Percentiles rank a stretch among this genome's conserved stretches.
Evolutionary conservation across 2,797 vertebrate species (phyloP).

Genomic region (Ctenosaura bakeri): DNA sequence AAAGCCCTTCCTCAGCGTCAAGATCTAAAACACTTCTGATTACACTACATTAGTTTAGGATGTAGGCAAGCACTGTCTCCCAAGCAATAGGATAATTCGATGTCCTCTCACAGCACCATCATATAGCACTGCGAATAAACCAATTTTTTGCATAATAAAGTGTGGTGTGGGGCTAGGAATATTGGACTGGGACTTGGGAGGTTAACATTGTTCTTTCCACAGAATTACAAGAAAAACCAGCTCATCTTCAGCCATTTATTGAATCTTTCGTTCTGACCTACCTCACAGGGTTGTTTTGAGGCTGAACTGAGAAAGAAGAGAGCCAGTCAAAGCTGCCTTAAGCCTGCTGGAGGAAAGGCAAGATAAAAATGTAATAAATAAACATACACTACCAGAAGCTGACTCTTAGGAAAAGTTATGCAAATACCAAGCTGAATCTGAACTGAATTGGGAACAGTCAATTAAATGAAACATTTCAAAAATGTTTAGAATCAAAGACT

Average conservation of each 20-base stretch:
- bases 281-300: not conserved
- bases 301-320: not conserved
- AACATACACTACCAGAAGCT: not conserved
- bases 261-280: not conserved
- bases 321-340: not conserved
- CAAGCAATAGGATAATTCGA: too few relatives aligned
- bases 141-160: not conserved
- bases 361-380: not conserved
- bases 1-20: not conserved
- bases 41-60: not conserved
- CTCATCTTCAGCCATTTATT: not conserved
- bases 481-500: too few relatives aligned
- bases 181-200: too few relatives aligned
- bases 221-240: not conserved
- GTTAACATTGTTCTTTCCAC: not conserved
- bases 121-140: not conserved
- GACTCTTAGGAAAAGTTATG: not conserved
- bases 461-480: too few relatives aligned
- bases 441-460: not conserved
- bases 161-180: not conserved
- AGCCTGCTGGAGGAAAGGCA: not conserved
- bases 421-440: not conserved
- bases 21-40: conserved; percentile 4
- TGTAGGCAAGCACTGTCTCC: not conserved
- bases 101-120: not conserved